phyloP scores from a whole-genome alignment of 2,888 invertebrate genomes.

The Hecatera dysodea region DNA sequence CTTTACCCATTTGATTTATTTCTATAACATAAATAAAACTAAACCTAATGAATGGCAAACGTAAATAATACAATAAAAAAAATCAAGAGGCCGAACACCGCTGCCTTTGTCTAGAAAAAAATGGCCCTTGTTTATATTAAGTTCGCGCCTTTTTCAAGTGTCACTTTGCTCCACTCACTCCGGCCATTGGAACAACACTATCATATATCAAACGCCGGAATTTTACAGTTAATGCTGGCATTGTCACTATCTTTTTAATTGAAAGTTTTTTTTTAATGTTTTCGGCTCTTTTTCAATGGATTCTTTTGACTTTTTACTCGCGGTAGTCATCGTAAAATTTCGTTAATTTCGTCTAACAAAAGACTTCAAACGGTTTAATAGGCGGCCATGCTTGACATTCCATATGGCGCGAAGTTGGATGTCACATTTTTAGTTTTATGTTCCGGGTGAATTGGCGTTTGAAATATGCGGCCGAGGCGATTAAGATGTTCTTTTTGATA shows the following conservation, averaged over 20 bases:
- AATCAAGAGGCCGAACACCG: conserved; percentile 68
- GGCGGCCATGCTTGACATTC: conserved; percentile 80
- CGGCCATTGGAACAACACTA: conserved; percentile 83
- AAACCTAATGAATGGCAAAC: conserved; percentile 38
- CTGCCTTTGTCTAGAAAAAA: conserved; percentile 80
- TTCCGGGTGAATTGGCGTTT: conserved; percentile 73
- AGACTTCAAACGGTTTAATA: conserved; percentile 87
- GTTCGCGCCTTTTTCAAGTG: conserved; percentile 90
- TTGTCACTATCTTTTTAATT: conserved; percentile 88
- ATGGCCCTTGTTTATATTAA: conserved; percentile 85
- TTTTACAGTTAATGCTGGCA: conserved; percentile 83
- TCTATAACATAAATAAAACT: conserved; percentile 48
- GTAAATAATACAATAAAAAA: conserved; percentile 62
- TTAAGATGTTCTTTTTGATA: conserved; percentile 45
- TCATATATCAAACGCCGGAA: conserved; percentile 89
- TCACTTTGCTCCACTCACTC: conserved; percentile 87
- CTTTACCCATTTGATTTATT: conserved; percentile 48
- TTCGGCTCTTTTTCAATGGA: conserved; percentile 79
- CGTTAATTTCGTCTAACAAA: conserved; percentile 83
- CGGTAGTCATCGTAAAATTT: conserved; percentile 86
- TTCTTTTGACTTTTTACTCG: conserved; percentile 64
- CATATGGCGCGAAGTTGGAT: conserved; percentile 84
- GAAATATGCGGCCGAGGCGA: conserved; percentile 61
- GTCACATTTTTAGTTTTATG: conserved; percentile 86
- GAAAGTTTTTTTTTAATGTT: conserved; percentile 84